A percentile compares a stretch with the other conserved stretches of the same genome.
Evolutionary conservation across 2,797 vertebrate genomes (phyloP).

Genomic region (Cirrhinus molitorella): DNA sequence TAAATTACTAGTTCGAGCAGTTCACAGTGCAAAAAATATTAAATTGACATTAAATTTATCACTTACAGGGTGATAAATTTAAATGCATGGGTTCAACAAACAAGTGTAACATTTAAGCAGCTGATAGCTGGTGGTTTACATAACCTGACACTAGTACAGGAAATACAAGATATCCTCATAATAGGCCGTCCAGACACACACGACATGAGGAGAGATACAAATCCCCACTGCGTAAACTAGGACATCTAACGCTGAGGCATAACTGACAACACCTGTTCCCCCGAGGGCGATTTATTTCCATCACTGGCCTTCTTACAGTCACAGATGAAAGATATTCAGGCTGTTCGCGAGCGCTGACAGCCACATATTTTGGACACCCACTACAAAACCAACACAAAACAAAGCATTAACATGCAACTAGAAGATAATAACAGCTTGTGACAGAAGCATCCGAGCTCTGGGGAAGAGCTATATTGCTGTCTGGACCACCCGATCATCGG

Average conservation of each 20-base stretch:
- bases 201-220: background rate
- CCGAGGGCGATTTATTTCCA: background rate
- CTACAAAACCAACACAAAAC: background rate
- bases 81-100: background rate
- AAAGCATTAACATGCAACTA: background rate
- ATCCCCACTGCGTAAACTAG: slow-evolving; percentile 18
- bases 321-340: background rate
- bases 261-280: slow-evolving; percentile 40
- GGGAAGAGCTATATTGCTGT: background rate
- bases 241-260: slow-evolving; percentile 21
- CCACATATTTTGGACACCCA: slow-evolving; percentile 2
- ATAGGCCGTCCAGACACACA: background rate
- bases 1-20: background rate
- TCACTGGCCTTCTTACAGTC: slow-evolving; percentile 37
- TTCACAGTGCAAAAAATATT: background rate
- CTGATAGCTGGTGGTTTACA: background rate
- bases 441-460: background rate
- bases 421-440: slow-evolving; percentile 18
- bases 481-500: background rate
- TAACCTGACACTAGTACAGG: background rate
- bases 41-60: too few relatives aligned
- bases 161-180: slow-evolving; percentile 4
- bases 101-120: background rate
- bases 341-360: background rate
- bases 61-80: background rate